Evolutionary conservation across 2,888 invertebrate genomes (phyloP).

Genomic region (Oxystoma pomonae): DNA sequence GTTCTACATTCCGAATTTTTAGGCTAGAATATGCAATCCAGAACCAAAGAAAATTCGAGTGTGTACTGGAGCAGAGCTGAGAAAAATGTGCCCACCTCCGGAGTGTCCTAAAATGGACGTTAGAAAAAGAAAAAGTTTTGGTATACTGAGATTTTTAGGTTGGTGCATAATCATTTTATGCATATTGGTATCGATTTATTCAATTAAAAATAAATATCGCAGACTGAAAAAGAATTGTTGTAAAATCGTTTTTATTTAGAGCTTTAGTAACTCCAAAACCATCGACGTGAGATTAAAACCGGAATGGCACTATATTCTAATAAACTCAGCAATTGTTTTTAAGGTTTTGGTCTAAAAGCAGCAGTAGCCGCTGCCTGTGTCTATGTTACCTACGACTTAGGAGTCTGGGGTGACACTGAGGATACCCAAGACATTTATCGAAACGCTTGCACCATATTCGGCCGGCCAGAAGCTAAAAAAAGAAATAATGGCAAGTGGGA

Average conservation of each 20-base stretch:
- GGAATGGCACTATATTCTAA: too few species aligned
- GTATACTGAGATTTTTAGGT: conserved; percentile 16
- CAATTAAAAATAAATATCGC: too few species aligned
- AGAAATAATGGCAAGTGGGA: conserved; percentile 25
- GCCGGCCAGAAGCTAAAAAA: conserved; percentile 18
- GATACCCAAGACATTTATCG: conserved; percentile 45
- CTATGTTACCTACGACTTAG: conserved; percentile 46
- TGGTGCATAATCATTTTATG: neutral
- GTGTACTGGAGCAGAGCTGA: conserved; percentile 44
- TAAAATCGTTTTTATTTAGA: too few species aligned
- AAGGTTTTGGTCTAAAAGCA: conserved; percentile 41
- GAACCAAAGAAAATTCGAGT: conserved; percentile 41
- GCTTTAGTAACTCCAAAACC: too few species aligned
- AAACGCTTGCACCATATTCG: conserved; percentile 30
- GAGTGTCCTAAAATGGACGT: conserved; percentile 39
- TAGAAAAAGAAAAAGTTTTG: conserved; percentile 15
- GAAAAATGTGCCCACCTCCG: conserved; percentile 39
- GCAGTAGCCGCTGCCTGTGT: conserved; percentile 42
- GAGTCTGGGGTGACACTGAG: conserved; percentile 47
- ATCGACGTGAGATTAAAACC: too few species aligned
- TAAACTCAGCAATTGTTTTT: neutral
- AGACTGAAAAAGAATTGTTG: too few species aligned
- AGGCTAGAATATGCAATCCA: conserved; percentile 26
- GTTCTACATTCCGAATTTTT: neutral
- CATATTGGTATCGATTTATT: too few species aligned